Conservation (phyloP, 2,797 vertebrate species). For the Dromococcyx pavoninus region DNA sequence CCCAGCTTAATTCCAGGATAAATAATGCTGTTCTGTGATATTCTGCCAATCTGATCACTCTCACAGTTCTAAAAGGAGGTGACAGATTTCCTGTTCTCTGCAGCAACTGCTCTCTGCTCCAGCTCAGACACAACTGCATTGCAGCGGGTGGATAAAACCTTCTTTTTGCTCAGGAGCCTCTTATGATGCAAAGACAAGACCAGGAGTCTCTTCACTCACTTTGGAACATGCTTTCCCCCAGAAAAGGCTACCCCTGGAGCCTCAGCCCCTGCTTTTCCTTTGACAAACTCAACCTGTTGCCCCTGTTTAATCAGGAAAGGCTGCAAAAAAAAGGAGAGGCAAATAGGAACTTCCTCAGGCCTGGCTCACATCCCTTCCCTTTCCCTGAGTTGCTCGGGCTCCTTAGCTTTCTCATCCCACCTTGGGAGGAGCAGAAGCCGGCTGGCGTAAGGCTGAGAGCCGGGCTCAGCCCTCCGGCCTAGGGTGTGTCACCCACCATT, state of each 20-base stretch:
- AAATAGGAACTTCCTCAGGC: slow-evolving; percentile 42
- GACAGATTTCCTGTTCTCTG: slow-evolving; percentile 53
- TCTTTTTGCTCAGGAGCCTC: not conserved
- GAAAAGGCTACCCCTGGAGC: not conserved
- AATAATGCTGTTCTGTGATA: slow-evolving; percentile 36
- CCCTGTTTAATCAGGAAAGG: slow-evolving; percentile 29
- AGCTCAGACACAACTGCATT: not conserved
- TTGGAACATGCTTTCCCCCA: not conserved
- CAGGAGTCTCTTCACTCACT: not conserved
- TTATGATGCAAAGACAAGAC: not conserved
- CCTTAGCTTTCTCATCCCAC: slow-evolving; percentile 28
- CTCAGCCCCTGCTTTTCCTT: not conserved
- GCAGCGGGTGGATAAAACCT: not conserved
- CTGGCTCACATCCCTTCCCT: slow-evolving; percentile 38
- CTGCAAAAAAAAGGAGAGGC: slow-evolving; percentile 9
- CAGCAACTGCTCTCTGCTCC: not conserved
- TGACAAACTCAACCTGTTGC: not conserved
- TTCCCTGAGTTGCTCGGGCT: not conserved
- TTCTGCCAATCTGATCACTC: slow-evolving; percentile 47
- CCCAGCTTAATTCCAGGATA: slow-evolving; percentile 26
- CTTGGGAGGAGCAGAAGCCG: slow-evolving; percentile 43
- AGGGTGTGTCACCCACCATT: slow-evolving; percentile 77
- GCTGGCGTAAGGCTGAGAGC: slow-evolving; percentile 54
- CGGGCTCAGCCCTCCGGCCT: slow-evolving; percentile 10
- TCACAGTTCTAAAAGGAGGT: slow-evolving; percentile 37